Percentiles rank a stretch among this genome's conserved stretches.
These are phyloP conservation scores for Drosophila guanche DNA, from an alignment of 1,140 invertebrate genomes.

Conservation along the genomic window DNA sequence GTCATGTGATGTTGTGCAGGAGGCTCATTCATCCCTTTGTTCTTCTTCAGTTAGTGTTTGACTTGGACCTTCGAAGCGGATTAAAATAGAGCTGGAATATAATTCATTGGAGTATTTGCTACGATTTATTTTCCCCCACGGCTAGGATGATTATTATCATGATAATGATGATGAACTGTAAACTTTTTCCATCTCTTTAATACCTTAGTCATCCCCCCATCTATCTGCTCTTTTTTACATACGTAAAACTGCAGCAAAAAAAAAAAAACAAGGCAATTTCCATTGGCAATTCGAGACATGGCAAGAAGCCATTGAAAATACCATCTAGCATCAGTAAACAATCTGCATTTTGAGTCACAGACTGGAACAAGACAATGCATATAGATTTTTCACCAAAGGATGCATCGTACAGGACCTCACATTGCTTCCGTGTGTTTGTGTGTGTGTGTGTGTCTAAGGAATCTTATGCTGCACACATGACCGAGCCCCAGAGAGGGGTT, in stretches of 20 bases:
- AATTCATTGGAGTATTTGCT: constrained; percentile 2
- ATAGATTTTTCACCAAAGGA: constrained; percentile 48
- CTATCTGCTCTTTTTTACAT: constrained; percentile 12
- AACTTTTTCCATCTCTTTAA: constrained; percentile 34
- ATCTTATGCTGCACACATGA: constrained; percentile 69
- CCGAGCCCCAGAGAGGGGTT: constrained; percentile 14
- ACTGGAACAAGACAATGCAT: constrained; percentile 65
- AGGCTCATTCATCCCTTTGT: constrained; percentile 30
- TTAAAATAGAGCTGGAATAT: constrained; percentile 6
- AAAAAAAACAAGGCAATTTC: constrained; percentile 58
- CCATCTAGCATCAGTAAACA: constrained; percentile 70
- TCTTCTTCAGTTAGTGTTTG: not conserved
- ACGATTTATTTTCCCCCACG: constrained; percentile 4
- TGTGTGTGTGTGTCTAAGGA: constrained; percentile 45
- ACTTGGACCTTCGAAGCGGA: not conserved
- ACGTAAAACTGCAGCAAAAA: not conserved
- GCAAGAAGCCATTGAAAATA: constrained; percentile 65
- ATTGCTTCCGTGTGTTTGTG: constrained; percentile 5
- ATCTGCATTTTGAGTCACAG: constrained; percentile 64
- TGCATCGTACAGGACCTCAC: constrained; percentile 13
- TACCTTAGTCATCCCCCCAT: constrained; percentile 20
- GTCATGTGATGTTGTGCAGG: constrained; percentile 11
- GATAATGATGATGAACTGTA: constrained; percentile 8
- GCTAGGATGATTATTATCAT: too few species aligned
- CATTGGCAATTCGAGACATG: constrained; percentile 53